Conservation (phyloP, 2,888 invertebrate genomes). For the Leptopterna dolabrata region DNA sequence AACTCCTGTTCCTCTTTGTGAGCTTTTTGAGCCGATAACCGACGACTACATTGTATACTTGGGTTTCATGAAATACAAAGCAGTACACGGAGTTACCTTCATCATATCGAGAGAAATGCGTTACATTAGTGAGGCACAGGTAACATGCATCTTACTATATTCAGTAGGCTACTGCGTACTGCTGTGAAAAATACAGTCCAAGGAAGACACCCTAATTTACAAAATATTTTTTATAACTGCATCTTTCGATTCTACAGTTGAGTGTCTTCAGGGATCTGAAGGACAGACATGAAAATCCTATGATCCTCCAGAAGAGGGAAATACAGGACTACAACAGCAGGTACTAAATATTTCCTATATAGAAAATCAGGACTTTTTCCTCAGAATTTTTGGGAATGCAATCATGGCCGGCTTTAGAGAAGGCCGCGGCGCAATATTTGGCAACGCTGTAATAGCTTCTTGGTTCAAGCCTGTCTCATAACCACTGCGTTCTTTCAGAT, state of each 20-base stretch:
- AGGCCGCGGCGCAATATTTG: no score
- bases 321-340: neutral
- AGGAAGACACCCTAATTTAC: neutral
- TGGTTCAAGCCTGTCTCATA: no score
- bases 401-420: no score
- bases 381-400: neutral
- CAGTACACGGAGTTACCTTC: slow-evolving; percentile 33
- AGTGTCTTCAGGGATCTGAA: slow-evolving; percentile 29
- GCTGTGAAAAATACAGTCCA: no score
- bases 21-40: neutral
- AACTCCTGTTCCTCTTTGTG: neutral
- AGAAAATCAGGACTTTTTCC: neutral
- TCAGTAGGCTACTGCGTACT: no score
- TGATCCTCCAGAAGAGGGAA: slow-evolving; percentile 23
- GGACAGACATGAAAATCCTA: slow-evolving; percentile 45
- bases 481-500: no score
- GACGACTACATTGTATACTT: slow-evolving; percentile 49
- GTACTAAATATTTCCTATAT: neutral
- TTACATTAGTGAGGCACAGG: slow-evolving; percentile 36
- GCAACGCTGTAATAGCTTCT: no score
- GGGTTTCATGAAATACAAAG: slow-evolving; percentile 45
- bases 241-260: neutral
- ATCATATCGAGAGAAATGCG: slow-evolving; percentile 32
- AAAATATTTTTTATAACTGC: no score
- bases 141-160: neutral